Evolutionary conservation across 2,888 invertebrate genomes (phyloP), one percentile per base, ranked within the genome.

Genomic region (Synergus gifuensis): DNA sequence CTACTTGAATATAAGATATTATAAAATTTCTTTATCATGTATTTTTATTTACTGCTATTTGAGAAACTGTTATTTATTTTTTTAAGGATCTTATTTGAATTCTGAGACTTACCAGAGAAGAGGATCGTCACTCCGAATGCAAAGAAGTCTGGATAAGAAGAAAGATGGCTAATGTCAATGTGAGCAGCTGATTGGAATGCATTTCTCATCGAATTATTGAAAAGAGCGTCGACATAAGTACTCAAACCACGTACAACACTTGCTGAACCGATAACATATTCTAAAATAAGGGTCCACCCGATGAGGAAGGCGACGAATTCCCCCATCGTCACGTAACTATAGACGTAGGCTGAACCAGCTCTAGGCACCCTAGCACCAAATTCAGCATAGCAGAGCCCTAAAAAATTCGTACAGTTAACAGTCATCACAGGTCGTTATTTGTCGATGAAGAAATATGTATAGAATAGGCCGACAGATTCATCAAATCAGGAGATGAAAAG

Each of bases 271-370:
- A 98, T 97, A 63, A 97, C 95, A 92, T 98, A 97, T 91, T 98
- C 98, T 76, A 98, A 93, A 85, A 98, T 97, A 76, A 98, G 94
- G 92, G 98, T 98, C 98, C 98, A 98, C 22, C 98, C 98, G 87
- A 98, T 98, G 69, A 97, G 93, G 91, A 98, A 98, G 0, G 98
- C 98, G 79, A 97, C 95, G 88, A 98, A 96, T 93, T 98, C 98
- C 1, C 98, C 98, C 79, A 98, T 96, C 76, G 97, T 97, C 22
- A 98, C 98, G 91, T 98, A 98, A 90, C 97, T 98, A 94, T 98
- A 98, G 8, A 98, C 95, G 88, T 98, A 98, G 0, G 98, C 98
- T 0, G 98, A 98, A 5, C 98, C 98, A 0, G 98, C 98, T 89
- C 96, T 96, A 0, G 98, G 98, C 0, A 98, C 97, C 81, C 97